Percentiles rank a stretch among this genome's conserved stretches.
Conservation (phyloP, 92 coral and sea anemone species). For the Actinernus sp. region DNA sequence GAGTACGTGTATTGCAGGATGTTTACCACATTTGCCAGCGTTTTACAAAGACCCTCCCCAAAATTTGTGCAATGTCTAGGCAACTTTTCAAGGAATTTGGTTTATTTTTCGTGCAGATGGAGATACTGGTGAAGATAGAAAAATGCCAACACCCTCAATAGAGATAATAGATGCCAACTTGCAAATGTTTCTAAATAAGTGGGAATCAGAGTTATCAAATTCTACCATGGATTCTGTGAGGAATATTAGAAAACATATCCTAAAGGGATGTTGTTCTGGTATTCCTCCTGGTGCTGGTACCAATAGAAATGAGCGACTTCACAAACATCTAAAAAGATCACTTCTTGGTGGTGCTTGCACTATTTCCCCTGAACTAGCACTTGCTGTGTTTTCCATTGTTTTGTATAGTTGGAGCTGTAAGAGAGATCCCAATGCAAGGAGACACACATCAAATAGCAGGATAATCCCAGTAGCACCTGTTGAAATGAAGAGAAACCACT, state of each 20-base stretch:
- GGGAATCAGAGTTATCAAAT: background rate
- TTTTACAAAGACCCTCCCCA: conserved; percentile 52
- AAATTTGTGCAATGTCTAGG: conserved; percentile 14
- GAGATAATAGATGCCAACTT: conserved; percentile 27
- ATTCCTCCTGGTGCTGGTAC: conserved; percentile 63
- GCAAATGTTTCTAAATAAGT: conserved; percentile 23
- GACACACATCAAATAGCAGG: conserved; percentile 31
- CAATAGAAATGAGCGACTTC: conserved; percentile 60
- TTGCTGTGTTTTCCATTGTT: conserved; percentile 53
- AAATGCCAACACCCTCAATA: conserved; percentile 20
- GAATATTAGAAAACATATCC: conserved; percentile 12
- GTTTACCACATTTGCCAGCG: conserved; percentile 61
- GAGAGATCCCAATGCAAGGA: conserved; percentile 26
- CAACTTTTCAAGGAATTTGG: conserved; percentile 54
- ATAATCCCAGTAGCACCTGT: conserved; percentile 51
- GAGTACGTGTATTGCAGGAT: conserved; percentile 32
- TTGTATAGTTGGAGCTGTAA: conserved; percentile 54
- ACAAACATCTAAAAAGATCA: conserved; percentile 51
- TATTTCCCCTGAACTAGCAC: conserved; percentile 63
- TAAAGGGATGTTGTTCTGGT: conserved; percentile 61
- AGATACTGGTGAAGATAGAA: conserved; percentile 36
- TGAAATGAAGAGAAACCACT: conserved; percentile 3
- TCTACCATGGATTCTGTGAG: conserved; percentile 8
- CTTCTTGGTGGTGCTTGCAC: conserved; percentile 50
- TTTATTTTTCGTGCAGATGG: conserved; percentile 57